Evolutionary conservation across 2,888 invertebrate genomes (phyloP).

Genomic region (Helobdella robusta): DNA sequence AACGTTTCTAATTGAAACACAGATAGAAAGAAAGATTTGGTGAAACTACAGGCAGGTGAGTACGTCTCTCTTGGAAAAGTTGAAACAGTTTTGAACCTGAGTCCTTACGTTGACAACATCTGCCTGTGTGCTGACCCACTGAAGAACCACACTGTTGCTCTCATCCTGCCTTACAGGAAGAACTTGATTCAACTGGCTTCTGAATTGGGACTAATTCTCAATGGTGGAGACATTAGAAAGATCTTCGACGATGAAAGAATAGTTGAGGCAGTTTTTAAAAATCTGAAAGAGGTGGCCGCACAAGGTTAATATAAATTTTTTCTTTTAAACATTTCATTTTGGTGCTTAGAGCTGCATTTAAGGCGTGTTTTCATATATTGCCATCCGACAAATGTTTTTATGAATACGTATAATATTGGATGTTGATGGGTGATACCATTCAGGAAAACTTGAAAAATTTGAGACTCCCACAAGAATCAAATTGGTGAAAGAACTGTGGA

Average conservation of each 20-base stretch:
- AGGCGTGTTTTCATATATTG: no score
- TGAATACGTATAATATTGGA: no score
- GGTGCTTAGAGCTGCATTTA: no score
- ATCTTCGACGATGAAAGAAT: no score
- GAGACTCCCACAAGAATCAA: constrained; percentile 83
- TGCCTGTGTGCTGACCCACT: constrained; percentile 80
- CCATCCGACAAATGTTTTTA: no score
- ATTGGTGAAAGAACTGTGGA: constrained; percentile 85
- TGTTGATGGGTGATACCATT: constrained; percentile 14
- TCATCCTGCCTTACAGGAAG: constrained; percentile 68
- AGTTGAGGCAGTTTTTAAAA: no score
- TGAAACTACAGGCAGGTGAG: constrained; percentile 93
- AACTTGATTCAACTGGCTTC: constrained; percentile 56
- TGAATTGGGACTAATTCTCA: constrained; percentile 61
- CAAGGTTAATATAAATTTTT: no score
- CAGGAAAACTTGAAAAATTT: constrained; percentile 78
- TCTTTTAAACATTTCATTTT: no score
- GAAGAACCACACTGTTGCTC: constrained; percentile 44
- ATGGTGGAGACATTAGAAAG: no score
- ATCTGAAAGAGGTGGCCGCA: no score
- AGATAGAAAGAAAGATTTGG: constrained; percentile 98
- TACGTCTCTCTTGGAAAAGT: constrained; percentile 94
- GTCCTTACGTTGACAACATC: constrained; percentile 86
- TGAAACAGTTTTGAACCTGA: constrained; percentile 86
- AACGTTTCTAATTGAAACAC: no score